Percentiles rank a stretch among this genome's conserved stretches.
Conservation (phyloP, 2,797 vertebrate genomes). For the Eleutherodactylus coqui region DNA sequence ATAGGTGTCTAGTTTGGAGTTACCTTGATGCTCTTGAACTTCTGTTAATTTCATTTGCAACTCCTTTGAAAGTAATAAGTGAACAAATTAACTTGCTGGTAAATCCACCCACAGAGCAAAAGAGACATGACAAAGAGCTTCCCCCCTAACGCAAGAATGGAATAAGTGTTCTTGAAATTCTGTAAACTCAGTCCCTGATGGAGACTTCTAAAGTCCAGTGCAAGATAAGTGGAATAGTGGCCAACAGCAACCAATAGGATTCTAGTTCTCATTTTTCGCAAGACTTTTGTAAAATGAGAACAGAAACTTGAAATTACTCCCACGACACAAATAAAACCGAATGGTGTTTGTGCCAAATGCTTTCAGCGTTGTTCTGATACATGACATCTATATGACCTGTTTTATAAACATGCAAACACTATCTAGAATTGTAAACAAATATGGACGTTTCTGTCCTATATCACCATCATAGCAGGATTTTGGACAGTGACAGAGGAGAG, state of each 20-base stretch:
- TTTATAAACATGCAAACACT: too few species aligned
- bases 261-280: not conserved
- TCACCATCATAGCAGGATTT: too few species aligned
- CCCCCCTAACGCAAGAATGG: not conserved
- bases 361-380: too few species aligned
- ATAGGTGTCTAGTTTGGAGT: slow-evolving; percentile 68
- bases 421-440: too few species aligned
- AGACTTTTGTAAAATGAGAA: too few species aligned
- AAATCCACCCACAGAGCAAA: slow-evolving; percentile 12
- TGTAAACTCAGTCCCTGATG: not conserved
- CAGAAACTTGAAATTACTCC: too few species aligned
- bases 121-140: not conserved
- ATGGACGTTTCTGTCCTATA: too few species aligned
- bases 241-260: not conserved
- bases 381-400: too few species aligned
- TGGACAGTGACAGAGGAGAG: too few species aligned
- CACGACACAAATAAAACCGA: too few species aligned
- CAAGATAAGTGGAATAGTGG: not conserved
- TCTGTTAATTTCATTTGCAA: slow-evolving; percentile 35
- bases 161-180: slow-evolving; percentile 10
- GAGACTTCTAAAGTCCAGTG: not conserved
- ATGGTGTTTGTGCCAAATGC: too few species aligned
- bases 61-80: slow-evolving; percentile 9
- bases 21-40: slow-evolving; percentile 53
- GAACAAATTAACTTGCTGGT: not conserved